A percentile compares a stretch with the other conserved stretches of the same genome.
phyloP scores from a whole-genome alignment of 2,113 vertebrate species.

The Proteles cristata region DNA sequence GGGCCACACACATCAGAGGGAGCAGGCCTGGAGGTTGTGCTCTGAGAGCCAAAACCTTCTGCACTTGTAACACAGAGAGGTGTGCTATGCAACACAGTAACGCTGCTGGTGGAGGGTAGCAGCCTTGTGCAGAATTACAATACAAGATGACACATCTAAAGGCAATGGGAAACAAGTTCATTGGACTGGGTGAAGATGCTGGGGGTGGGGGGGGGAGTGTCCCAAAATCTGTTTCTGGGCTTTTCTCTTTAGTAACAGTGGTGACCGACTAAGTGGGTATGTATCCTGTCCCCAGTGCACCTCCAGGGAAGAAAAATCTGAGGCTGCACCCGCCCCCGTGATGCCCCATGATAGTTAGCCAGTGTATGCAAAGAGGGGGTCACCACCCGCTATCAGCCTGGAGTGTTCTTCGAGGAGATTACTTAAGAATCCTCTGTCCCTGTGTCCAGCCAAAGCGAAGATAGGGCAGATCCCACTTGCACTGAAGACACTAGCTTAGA shows the following conservation, averaged over 20 bases:
- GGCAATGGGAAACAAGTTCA: neutral
- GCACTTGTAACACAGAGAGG: too few relatives aligned
- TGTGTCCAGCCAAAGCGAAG: neutral
- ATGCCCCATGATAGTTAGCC: rapidly evolving
- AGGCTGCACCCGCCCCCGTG: neutral
- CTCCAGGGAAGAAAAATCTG: neutral
- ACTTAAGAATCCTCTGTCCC: neutral
- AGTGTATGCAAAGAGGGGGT: rapidly evolving
- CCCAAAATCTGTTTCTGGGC: neutral
- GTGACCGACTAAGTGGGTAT: neutral
- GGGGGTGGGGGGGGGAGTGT: too few relatives aligned
- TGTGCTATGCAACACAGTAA: rapidly evolving
- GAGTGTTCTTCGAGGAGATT: neutral
- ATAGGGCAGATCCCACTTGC: too few relatives aligned
- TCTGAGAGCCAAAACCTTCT: neutral
- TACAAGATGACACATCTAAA: neutral
- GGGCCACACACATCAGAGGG: neutral
- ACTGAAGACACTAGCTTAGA: neutral
- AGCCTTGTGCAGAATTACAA: neutral
- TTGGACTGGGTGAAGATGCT: neutral
- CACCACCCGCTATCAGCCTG: too few relatives aligned
- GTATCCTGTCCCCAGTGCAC: neutral
- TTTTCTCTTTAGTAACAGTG: neutral
- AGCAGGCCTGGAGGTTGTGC: rapidly evolving
- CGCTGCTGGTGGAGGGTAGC: neutral